Percentiles rank a stretch among this genome's conserved stretches.
phyloP scores from a whole-genome alignment of 2,113 vertebrate species.

The Siniperca knerii region DNA sequence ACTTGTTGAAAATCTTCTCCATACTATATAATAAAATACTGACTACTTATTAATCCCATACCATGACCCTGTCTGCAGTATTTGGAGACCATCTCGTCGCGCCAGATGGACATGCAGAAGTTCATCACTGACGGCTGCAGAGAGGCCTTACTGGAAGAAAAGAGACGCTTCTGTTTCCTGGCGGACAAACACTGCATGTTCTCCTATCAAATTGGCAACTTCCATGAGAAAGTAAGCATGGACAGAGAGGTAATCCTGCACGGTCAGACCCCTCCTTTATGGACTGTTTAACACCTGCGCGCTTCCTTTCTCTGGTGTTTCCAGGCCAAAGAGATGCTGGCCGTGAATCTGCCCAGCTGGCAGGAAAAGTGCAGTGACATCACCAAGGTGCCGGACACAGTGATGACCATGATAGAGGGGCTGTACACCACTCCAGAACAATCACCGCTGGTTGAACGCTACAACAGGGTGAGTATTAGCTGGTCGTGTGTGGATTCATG shows the following conservation, averaged over 20 bases:
- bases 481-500: not conserved
- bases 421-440: constrained; percentile 87
- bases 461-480: constrained; percentile 82
- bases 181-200: constrained; percentile 98
- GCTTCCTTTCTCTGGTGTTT: constrained; percentile 10
- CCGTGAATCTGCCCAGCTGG: constrained; percentile 90
- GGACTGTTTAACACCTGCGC: not conserved
- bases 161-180: constrained; percentile 96
- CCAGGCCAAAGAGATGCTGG: constrained; percentile 91
- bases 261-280: not conserved
- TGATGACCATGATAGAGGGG: constrained; percentile 90
- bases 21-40: not conserved
- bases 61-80: constrained; percentile 83
- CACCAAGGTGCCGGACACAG: constrained; percentile 91
- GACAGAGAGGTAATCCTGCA: not conserved
- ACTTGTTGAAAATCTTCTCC: not conserved
- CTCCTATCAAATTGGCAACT: constrained; percentile 87
- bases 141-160: constrained; percentile 96
- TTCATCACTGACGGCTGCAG: constrained; percentile 95
- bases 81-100: constrained; percentile 89
- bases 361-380: constrained; percentile 93
- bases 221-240: constrained; percentile 89
- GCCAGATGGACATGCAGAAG: constrained; percentile 94
- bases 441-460: constrained; percentile 85
- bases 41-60: not conserved